Base-by-base conservation (phyloP, 2,797 vertebrate species). In the Melanotaenia parkinsoni region DNA sequence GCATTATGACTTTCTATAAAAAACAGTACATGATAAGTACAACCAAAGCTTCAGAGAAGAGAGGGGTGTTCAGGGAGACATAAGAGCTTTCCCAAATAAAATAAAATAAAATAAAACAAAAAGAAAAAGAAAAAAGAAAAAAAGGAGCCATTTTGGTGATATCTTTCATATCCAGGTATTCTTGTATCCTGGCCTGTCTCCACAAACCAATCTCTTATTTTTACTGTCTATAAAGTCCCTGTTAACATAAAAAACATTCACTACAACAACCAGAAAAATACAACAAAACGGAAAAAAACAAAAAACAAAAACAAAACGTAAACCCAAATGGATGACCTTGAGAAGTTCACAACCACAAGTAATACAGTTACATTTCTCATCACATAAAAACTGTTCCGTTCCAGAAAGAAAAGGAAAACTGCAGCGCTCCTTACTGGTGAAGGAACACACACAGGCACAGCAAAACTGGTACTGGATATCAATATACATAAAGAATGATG, bases 291-390 rank as follows among this genome's bases (percentile, higher is more conserved):
- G 28, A n/a, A n/a, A 47, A 18, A 75, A n/a, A n/a, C n/a, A 18
- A 75, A 38, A 40, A 40, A 16, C 83, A 56, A 30, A 22, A 16
- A 53, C 24, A 53, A 26, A 74, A 70, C 81, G 77, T 58, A 69
- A 90, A 88, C 77, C 70, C 80, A 90, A 91, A 93, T 86, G 89
- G 85, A 88, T 91, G 94, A 91, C 88, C 86, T 93, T 89, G 91
- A 94, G 86, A 94, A 93, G 88, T 93, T 93, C 91, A 95, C 93
- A 90, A 95, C 91, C 94, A 96, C 94, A 86, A 30, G 93, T 93
- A 91, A 90, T 89, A 95, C 93, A 93, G 85, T 91, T 93, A 95
- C 86, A 93, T 82, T 89, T 94, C 84, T 94, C 85, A 86, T 94
- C 94, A 93, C 30, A 57, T 92, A 91, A 82, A 93, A 93, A 95